Evolutionary conservation across 92 coral and sea anemone species (phyloP).

Genomic region (Bergia sp.): DNA sequence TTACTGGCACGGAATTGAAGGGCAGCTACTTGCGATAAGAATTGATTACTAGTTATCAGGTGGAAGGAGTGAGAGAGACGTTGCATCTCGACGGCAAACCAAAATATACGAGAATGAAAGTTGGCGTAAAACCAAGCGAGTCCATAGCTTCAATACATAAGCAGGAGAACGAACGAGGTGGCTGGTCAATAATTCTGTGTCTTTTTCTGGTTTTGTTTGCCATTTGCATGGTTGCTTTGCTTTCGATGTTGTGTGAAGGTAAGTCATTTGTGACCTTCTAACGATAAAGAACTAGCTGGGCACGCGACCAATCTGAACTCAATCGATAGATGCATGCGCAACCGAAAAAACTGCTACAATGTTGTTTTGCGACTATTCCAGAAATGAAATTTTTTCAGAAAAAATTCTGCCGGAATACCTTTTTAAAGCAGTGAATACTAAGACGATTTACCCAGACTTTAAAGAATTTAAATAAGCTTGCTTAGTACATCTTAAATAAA

Average conservation of each 20-base stretch:
- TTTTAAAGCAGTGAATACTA: too few relatives aligned
- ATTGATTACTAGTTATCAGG: neutral
- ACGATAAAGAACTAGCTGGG: neutral
- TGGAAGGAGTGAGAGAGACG: neutral
- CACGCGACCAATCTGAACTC: neutral
- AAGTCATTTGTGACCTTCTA: neutral
- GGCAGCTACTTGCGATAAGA: too few relatives aligned
- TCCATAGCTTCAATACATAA: neutral
- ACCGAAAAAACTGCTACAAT: neutral
- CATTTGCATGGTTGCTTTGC: slow-evolving; percentile 7
- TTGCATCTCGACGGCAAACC: neutral
- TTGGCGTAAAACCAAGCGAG: neutral
- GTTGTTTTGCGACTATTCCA: too few relatives aligned
- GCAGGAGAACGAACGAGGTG: neutral
- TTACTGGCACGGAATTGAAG: slow-evolving; percentile 10
- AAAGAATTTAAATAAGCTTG: too few relatives aligned
- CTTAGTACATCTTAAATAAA: too few relatives aligned
- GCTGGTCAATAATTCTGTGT: slow-evolving; percentile 9
- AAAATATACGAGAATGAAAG: neutral
- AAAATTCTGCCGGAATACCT: too few relatives aligned
- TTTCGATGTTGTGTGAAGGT: slow-evolving; percentile 20
- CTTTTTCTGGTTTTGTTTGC: slow-evolving; percentile 23
- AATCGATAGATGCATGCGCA: neutral
- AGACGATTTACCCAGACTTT: too few relatives aligned
- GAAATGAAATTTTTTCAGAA: too few relatives aligned